These are phyloP conservation scores for Pherbina coryleti DNA, from an alignment of 2,888 invertebrate genomes.

Conservation along the genomic window DNA sequence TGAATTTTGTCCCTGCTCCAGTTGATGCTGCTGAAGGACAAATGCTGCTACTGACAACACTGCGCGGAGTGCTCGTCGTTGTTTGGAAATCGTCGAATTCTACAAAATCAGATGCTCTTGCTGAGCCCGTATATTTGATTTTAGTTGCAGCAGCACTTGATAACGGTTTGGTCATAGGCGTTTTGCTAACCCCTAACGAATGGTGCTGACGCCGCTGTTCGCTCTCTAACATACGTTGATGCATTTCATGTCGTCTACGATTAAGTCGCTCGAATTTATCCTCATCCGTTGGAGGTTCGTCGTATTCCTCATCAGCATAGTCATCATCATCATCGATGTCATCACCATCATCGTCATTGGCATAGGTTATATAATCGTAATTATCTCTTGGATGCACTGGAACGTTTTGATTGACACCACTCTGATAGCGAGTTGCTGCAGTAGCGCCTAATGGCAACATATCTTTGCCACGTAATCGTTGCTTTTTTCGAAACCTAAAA, in stretches of 20 bases:
- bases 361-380: slow-evolving; percentile 66
- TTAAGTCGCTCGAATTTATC: slow-evolving; percentile 69
- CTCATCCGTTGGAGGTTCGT: slow-evolving; percentile 65
- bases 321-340: slow-evolving; percentile 64
- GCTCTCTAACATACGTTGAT: slow-evolving; percentile 67
- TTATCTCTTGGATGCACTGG: slow-evolving; percentile 57
- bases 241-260: slow-evolving; percentile 68
- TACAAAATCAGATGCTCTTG: slow-evolving; percentile 45
- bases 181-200: slow-evolving; percentile 49
- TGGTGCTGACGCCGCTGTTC: slow-evolving; percentile 63
- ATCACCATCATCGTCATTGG: slow-evolving; percentile 61
- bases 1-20: slow-evolving; percentile 59
- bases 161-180: slow-evolving; percentile 47
- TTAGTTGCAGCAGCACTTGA: slow-evolving; percentile 24
- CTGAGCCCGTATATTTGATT: slow-evolving; percentile 47
- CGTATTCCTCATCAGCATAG: slow-evolving; percentile 60
- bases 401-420: slow-evolving; percentile 43
- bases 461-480: slow-evolving; percentile 69
- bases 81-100: slow-evolving; percentile 66
- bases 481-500: slow-evolving; percentile 69
- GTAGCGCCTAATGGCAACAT: slow-evolving; percentile 19
- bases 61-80: slow-evolving; percentile 62
- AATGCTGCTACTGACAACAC: slow-evolving; percentile 52
- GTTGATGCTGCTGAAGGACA: slow-evolving; percentile 35
- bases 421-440: slow-evolving; percentile 24